These are phyloP conservation scores for Romanogobio albipinnatus DNA, from an alignment of 2,113 vertebrate species.

Conservation along the genomic window DNA sequence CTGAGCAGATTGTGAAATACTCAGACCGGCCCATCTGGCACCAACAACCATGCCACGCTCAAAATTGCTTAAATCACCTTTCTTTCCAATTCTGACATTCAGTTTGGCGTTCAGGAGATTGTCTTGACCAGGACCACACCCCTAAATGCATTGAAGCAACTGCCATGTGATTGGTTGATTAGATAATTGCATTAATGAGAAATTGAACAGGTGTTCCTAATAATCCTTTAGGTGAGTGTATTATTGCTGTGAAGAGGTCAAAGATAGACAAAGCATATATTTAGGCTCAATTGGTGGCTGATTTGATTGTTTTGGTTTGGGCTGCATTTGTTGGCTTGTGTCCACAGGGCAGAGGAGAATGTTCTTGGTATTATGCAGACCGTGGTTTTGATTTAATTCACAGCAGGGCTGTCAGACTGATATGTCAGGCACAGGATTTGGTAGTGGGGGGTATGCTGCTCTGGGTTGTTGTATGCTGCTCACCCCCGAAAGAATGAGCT, in stretches of 20 bases:
- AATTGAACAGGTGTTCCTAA: no score
- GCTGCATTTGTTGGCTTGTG: constrained; percentile 19
- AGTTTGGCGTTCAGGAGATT: no score
- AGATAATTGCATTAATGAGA: no score
- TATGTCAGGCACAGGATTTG: not conserved
- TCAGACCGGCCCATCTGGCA: no score
- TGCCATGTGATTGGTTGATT: no score
- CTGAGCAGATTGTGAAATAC: no score
- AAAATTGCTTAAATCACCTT: no score
- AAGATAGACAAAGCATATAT: not conserved
- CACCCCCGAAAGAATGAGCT: not conserved
- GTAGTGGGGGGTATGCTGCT: not conserved
- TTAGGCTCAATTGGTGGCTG: not conserved
- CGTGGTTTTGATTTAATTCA: not conserved
- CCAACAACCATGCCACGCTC: no score
- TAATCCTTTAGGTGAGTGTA: no score
- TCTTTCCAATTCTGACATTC: no score
- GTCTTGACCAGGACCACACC: no score
- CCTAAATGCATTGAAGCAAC: no score
- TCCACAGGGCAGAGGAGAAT: constrained; percentile 15
- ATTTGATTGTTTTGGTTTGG: constrained; percentile 17
- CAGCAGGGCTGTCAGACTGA: constrained; percentile 24
- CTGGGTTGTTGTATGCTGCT: not conserved
- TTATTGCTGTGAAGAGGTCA: constrained; percentile 1
- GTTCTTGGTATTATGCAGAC: constrained; percentile 20